A percentile compares a stretch with the other conserved stretches of the same genome.
Conservation (phyloP, 2,113 vertebrate genomes). For the Rhinopomastus cyanomelas region DNA sequence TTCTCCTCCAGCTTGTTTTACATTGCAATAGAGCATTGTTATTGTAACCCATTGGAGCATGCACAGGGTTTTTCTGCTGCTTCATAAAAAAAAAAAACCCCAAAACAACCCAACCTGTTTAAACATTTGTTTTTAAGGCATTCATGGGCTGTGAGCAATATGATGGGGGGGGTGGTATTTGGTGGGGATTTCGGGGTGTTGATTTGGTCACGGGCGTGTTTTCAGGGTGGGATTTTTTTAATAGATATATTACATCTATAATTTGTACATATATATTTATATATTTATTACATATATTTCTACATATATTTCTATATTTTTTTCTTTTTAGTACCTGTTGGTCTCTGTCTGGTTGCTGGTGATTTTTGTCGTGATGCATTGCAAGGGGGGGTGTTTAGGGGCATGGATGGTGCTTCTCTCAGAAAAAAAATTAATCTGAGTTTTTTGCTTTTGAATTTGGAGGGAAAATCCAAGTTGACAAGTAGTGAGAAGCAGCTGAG, state of each 20-base stretch:
- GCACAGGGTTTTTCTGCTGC: slow-evolving; percentile 72
- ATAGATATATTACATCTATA: too few species aligned
- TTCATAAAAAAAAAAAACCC: slow-evolving; percentile 60
- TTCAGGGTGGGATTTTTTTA: not conserved
- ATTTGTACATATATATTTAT: not conserved
- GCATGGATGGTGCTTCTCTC: not conserved
- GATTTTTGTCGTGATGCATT: not conserved
- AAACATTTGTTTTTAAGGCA: slow-evolving; percentile 83
- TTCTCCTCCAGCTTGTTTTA: slow-evolving; percentile 82
- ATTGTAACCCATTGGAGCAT: slow-evolving; percentile 78
- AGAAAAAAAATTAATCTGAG: too few species aligned
- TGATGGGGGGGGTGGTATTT: not conserved
- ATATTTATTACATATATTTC: not conserved
- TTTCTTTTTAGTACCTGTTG: slow-evolving; percentile 69
- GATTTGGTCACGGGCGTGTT: not conserved
- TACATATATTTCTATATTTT: not conserved
- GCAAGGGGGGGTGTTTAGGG: not conserved
- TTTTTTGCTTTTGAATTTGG: slow-evolving; percentile 39
- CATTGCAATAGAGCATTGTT: slow-evolving; percentile 84
- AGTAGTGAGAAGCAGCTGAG: slow-evolving; percentile 29
- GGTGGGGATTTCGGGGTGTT: not conserved
- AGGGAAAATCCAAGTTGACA: slow-evolving; percentile 65
- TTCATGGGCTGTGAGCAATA: slow-evolving; percentile 75
- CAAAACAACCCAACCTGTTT: slow-evolving; percentile 62
- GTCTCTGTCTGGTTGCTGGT: slow-evolving; percentile 16